Evolutionary conservation across 2,113 vertebrate species (phyloP).

Genomic region (Calyptomena viridis): DNA sequence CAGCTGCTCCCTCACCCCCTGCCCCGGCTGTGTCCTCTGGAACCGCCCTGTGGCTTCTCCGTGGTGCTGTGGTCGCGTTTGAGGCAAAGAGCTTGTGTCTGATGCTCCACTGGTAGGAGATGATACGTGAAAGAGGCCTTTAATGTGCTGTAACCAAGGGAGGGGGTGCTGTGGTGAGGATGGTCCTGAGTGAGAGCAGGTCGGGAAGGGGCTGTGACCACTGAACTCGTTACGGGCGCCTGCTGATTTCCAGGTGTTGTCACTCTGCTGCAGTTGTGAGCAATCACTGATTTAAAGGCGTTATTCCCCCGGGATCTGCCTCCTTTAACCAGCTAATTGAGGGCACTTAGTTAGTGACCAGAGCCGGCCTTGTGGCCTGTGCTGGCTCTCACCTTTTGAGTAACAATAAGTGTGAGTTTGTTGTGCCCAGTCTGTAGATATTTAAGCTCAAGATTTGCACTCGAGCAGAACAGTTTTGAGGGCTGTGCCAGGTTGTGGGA

Average conservation of each 20-base stretch:
- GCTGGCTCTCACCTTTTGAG: not conserved
- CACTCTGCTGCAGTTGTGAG: no score
- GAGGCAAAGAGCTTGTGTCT: not conserved
- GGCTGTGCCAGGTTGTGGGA: not conserved
- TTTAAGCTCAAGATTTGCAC: fast-evolving
- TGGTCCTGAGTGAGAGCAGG: fast-evolving
- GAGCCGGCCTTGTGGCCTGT: not conserved
- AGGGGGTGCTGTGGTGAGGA: not conserved
- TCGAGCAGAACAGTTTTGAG: not conserved
- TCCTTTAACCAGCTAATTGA: not conserved
- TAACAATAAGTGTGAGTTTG: fast-evolving
- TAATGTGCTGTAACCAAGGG: not conserved
- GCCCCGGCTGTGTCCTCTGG: no score
- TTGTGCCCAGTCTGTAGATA: fast-evolving
- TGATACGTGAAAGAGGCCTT: not conserved
- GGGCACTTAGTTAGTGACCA: fast-evolving
- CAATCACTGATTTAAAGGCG: fast-evolving
- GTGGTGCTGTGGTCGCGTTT: not conserved
- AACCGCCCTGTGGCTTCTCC: fast-evolving
- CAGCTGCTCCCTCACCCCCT: not conserved
- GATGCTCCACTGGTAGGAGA: not conserved
- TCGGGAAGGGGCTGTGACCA: not conserved
- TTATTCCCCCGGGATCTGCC: not conserved
- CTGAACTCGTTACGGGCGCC: fast-evolving
- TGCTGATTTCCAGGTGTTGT: fast-evolving